These are phyloP conservation scores for Corythornis cristatus DNA, from an alignment of 2,113 vertebrate species.

Conservation along the genomic window DNA sequence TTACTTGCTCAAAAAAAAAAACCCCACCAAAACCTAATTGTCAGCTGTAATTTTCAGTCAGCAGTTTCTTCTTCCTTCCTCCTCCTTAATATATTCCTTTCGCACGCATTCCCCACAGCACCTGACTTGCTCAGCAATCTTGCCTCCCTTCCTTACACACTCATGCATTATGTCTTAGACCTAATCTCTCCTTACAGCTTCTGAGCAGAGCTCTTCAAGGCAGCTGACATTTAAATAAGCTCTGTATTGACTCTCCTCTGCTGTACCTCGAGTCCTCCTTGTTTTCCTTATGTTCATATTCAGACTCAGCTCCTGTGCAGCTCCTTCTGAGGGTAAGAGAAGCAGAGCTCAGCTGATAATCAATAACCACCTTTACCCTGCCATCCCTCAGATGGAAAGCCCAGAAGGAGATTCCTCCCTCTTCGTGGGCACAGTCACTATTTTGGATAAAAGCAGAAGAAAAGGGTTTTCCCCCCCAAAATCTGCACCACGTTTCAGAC, in stretches of 20 bases:
- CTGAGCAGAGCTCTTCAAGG: conserved; percentile 46
- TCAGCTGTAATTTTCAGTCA: conserved; percentile 24
- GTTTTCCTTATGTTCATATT: conserved; percentile 55
- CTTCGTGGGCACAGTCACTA: neutral
- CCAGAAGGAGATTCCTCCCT: neutral
- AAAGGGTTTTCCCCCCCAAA: neutral
- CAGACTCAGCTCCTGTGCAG: neutral
- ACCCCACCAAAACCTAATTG: neutral
- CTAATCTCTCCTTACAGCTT: conserved; percentile 40
- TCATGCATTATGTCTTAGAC: neutral
- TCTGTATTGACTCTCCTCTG: conserved; percentile 53
- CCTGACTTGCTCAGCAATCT: conserved; percentile 25
- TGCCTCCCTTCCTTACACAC: neutral
- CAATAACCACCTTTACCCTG: conserved; percentile 6
- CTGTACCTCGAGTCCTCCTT: conserved; percentile 37
- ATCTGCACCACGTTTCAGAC: neutral
- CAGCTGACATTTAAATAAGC: conserved; percentile 71
- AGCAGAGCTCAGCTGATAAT: neutral
- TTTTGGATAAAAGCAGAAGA: neutral
- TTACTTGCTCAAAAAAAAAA: neutral
- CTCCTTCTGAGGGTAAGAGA: neutral
- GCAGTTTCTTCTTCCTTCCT: neutral
- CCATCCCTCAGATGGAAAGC: neutral
- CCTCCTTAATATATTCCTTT: neutral
- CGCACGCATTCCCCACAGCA: neutral